Conservation (phyloP, 2,113 vertebrate genomes). For the Cardinalis cardinalis region DNA sequence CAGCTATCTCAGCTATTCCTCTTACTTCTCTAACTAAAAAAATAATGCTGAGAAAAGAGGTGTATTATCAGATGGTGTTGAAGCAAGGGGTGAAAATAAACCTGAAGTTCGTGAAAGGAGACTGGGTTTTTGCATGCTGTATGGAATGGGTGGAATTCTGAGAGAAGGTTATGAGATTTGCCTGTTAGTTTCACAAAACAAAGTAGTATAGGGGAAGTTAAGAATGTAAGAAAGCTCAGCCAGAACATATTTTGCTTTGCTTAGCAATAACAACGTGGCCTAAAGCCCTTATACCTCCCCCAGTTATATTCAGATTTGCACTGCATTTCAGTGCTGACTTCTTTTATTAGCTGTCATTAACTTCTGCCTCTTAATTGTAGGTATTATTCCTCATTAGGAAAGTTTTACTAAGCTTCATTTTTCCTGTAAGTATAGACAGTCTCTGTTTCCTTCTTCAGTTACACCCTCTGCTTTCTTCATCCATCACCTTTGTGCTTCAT, state of each 20-base stretch:
- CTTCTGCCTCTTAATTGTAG: background rate
- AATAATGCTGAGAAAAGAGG: background rate
- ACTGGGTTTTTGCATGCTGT: background rate
- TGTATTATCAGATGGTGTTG: background rate
- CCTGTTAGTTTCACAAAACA: background rate
- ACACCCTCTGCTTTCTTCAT: conserved; percentile 29
- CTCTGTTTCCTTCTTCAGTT: background rate
- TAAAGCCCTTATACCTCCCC: background rate
- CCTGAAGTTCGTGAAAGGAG: background rate
- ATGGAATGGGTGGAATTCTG: rapidly evolving
- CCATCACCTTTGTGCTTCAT: background rate
- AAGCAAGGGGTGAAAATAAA: background rate
- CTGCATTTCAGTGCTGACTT: background rate
- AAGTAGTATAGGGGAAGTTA: background rate
- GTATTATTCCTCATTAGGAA: background rate
- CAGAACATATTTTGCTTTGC: background rate
- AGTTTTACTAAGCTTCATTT: background rate
- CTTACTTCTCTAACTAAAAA: background rate
- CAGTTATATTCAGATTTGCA: background rate
- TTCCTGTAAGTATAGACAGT: background rate
- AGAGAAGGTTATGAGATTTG: background rate
- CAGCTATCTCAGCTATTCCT: background rate
- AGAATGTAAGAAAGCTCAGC: background rate
- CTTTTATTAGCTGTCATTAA: background rate
- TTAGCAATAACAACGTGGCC: background rate